Percentiles rank a stretch among this genome's conserved stretches.
phyloP scores from a whole-genome alignment of 2,888 invertebrate genomes.

The Scaptomyza polygonia region DNA sequence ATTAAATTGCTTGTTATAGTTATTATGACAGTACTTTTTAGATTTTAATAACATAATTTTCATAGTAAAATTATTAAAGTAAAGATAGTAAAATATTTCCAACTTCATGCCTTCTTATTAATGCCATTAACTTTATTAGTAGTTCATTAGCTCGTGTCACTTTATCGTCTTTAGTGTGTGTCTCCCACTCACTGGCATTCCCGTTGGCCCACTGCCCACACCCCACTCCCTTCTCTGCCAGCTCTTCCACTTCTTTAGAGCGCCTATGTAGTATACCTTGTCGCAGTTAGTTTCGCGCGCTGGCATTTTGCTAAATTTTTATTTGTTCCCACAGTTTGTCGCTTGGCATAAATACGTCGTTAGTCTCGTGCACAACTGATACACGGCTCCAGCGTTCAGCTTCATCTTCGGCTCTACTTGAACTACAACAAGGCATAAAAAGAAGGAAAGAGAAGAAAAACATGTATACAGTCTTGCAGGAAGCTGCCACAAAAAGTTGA shows the following conservation, averaged over 20 bases:
- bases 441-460: no score
- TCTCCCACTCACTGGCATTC: slow-evolving; percentile 24
- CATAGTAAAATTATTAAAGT: no score
- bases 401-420: slow-evolving; percentile 47
- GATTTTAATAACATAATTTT: no score
- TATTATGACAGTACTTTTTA: no score
- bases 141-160: slow-evolving; percentile 12
- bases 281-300: slow-evolving; percentile 29
- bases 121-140: no score
- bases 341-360: slow-evolving; percentile 78
- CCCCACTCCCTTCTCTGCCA: no score
- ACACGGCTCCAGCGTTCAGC: slow-evolving; percentile 33
- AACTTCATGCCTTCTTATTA: no score
- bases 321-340: slow-evolving; percentile 79
- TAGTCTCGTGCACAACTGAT: slow-evolving; percentile 48
- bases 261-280: background rate
- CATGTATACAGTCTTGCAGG: slow-evolving; percentile 58
- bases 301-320: slow-evolving; percentile 74
- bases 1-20: no score
- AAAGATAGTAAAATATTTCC: no score
- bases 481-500: slow-evolving; percentile 63
- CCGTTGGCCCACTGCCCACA: background rate
- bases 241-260: background rate
- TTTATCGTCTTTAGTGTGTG: slow-evolving; percentile 19
- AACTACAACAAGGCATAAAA: slow-evolving; percentile 12